Evolutionary conservation across 2,797 vertebrate species (phyloP).

Genomic region (Bothrops alternatus): DNA sequence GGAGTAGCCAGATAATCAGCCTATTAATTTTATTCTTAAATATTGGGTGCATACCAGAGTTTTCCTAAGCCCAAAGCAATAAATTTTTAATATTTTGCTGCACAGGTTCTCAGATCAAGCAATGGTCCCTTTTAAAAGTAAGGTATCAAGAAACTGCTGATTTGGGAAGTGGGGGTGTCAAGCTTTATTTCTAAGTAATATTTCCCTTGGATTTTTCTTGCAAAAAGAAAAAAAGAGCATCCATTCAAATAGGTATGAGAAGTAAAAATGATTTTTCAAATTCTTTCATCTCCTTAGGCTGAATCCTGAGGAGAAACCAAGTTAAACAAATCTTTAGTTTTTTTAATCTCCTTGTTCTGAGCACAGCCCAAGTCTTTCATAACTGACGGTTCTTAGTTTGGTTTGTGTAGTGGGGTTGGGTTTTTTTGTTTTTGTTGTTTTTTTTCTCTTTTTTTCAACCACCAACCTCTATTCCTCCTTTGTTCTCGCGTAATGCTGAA

Average conservation of each 20-base stretch:
- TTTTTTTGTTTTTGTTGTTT: background rate
- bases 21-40: background rate
- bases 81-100: background rate
- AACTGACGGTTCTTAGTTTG: background rate
- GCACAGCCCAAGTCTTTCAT: conserved; percentile 44
- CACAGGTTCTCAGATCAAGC: background rate
- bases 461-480: background rate
- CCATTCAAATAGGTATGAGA: background rate
- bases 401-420: background rate
- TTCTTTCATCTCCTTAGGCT: background rate
- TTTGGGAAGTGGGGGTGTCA: too few species aligned
- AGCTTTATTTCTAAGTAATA: background rate
- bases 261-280: background rate
- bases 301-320: conserved; percentile 19
- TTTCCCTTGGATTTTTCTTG: background rate
- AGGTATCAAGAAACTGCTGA: background rate
- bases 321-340: conserved; percentile 18
- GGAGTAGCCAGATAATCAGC: background rate
- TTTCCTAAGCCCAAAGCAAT: background rate
- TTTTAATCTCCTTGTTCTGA: conserved; percentile 46
- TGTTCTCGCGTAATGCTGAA: conserved; percentile 8
- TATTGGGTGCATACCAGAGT: background rate
- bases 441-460: background rate
- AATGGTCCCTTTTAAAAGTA: background rate
- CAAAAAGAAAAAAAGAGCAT: background rate